Base-by-base conservation (phyloP, 2,888 invertebrate species). In the Drosophila paucipuncta region DNA sequence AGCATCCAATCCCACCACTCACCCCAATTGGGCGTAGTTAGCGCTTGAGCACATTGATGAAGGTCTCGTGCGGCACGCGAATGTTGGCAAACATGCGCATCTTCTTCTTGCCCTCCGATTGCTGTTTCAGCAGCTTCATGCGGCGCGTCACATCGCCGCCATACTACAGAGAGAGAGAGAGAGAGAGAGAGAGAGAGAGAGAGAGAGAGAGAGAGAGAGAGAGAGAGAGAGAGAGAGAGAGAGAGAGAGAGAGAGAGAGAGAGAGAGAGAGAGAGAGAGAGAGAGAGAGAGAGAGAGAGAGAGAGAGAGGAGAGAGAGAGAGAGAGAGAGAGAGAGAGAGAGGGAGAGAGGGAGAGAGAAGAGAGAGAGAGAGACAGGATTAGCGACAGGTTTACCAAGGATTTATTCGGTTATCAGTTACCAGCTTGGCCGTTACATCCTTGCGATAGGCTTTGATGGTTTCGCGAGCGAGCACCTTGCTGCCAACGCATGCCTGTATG, bases 51-150 rank as follows among this genome's bases (percentile, higher is more conserved):
- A 99, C 96, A 93, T 98, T 96, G 82, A 99, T 97, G 93, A 99
- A 99, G 2, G 98, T 98, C 92, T 99, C 97, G 92, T 98, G 95
- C 4, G 99, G 98, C 82, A 99, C 94, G 88, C 96, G 95, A 80
- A 99, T 97, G 92, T 98, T 98, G 57, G 98, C 99, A 71, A 99
- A 95, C 94, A 96, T 96, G 90, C 97, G 95, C 97, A 99, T 97
- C 93, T 96, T 96, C 93, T 97, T 98, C 93, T 99, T 99, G 10
- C 99, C 99, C 88, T 98, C 98, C 0, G 97, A 95, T 94, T 99
- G 99, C 90, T 97, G 95, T 74, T 96, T 96, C 28, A 99, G 93
- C 39, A 99, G 94, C 92, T 99, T 99, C 95, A 96, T 97, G 92
- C 96, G 95, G 85, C 99, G 94, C 0, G 97, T 97, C 3, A 97